phyloP scores from a whole-genome alignment of 2,888 invertebrate genomes.

The Polylopha cassiicola region DNA sequence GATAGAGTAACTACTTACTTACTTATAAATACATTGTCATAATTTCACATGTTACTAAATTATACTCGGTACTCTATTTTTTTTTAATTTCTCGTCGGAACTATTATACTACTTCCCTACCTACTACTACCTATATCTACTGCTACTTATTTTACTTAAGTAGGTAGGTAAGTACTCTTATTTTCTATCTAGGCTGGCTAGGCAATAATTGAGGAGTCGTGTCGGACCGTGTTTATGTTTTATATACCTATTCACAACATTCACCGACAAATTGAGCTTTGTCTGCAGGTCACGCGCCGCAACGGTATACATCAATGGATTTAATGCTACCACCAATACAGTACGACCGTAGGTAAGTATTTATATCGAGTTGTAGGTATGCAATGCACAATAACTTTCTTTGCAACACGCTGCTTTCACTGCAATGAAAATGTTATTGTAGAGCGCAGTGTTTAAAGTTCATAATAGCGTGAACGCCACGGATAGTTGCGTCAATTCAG shows the following conservation, averaged over 20 bases:
- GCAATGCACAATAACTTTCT: conserved; percentile 56
- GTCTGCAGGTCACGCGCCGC: conserved; percentile 49
- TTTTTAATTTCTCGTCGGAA: no score
- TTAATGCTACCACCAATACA: conserved; percentile 43
- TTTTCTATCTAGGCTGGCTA: no score
- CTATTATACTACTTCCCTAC: no score
- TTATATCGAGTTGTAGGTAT: conserved; percentile 27
- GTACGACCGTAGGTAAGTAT: background rate
- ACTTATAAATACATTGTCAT: no score
- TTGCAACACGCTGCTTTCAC: conserved; percentile 52
- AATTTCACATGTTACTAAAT: no score
- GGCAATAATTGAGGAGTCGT: conserved; percentile 14
- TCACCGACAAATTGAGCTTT: conserved; percentile 32
- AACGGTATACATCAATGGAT: conserved; percentile 52
- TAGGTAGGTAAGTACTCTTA: no score
- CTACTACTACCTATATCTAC: no score
- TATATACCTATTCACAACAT: conserved; percentile 30
- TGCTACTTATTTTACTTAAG: no score
- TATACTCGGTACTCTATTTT: no score
- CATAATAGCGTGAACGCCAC: conserved; percentile 27
- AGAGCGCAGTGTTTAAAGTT: conserved; percentile 29
- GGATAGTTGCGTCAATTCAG: conserved; percentile 33
- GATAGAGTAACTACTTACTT: no score
- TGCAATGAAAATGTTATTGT: conserved; percentile 31
- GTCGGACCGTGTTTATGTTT: conserved; percentile 16